A percentile compares a stretch with the other conserved stretches of the same genome.
Conservation (phyloP, 2,797 vertebrate species). For the Manis crassicaudata region DNA sequence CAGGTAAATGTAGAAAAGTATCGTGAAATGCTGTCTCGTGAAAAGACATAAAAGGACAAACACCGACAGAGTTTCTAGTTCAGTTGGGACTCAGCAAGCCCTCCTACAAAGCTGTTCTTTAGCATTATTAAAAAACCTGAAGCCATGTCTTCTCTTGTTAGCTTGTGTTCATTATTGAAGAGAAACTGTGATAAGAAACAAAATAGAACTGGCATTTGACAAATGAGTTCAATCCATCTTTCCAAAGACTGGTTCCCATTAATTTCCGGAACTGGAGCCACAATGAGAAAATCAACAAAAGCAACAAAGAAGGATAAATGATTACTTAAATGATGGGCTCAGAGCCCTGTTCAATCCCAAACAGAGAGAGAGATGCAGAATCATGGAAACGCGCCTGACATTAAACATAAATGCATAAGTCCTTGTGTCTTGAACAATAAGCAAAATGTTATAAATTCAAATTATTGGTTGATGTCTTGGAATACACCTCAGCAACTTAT, state of each 20-base stretch:
- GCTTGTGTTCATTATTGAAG: neutral
- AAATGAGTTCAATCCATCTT: constrained; percentile 5
- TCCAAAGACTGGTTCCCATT: neutral
- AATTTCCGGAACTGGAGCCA: neutral
- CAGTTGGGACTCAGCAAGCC: neutral
- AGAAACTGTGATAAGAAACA: neutral
- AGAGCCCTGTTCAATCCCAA: neutral
- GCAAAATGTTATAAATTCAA: neutral
- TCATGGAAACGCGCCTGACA: neutral
- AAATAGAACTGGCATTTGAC: neutral
- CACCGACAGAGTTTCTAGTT: neutral
- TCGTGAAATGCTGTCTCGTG: neutral
- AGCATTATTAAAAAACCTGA: neutral
- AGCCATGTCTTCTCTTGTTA: neutral
- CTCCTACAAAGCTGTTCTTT: neutral
- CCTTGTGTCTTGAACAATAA: neutral
- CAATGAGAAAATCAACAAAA: neutral
- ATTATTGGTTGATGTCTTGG: neutral
- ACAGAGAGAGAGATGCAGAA: neutral
- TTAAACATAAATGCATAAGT: neutral
- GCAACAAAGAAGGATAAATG: neutral
- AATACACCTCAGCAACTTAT: neutral
- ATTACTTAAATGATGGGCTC: neutral
- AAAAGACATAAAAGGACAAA: neutral
- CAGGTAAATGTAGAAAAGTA: neutral